Evolutionary conservation across 2,113 vertebrate species (phyloP).

Genomic region (Protomyctophum bolini): DNA sequence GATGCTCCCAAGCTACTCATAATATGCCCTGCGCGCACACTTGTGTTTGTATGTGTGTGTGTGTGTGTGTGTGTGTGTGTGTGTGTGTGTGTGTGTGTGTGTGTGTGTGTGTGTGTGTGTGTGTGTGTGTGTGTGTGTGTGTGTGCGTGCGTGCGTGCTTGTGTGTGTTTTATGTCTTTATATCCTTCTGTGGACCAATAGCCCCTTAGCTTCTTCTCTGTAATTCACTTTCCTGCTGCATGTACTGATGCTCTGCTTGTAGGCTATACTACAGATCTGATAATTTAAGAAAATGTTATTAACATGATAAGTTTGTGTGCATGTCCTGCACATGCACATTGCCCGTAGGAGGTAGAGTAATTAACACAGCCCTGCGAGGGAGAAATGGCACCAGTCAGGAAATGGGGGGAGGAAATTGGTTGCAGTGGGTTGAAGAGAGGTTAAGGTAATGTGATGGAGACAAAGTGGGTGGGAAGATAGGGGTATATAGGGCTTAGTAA

Average conservation of each 20-base stretch:
- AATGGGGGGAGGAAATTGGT: conserved; percentile 8
- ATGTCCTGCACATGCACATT: conserved; percentile 9
- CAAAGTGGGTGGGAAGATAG: conserved; percentile 12
- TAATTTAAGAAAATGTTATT: background rate
- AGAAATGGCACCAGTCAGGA: conserved; percentile 18
- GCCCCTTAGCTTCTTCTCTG: too few species aligned
- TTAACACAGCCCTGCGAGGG: conserved; percentile 42
- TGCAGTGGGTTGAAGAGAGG: background rate
- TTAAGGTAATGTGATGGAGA: background rate
- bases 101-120: too few species aligned
- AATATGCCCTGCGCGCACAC: background rate
- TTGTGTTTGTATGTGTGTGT: too few species aligned
- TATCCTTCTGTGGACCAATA: too few species aligned
- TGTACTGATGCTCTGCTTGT: too few species aligned
- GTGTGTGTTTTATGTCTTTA: too few species aligned
- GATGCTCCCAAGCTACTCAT: conserved; percentile 1
- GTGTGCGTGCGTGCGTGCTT: too few species aligned
- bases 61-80: too few species aligned
- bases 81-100: too few species aligned
- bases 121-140: too few species aligned
- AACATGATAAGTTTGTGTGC: conserved; percentile 14
- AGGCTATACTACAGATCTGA: too few species aligned
- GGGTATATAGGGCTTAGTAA: background rate
- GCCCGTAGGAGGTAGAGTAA: conserved; percentile 24
- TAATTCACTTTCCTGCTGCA: too few species aligned